phyloP scores from a whole-genome alignment of 2,888 invertebrate genomes.

The Syrista parreyssii region DNA sequence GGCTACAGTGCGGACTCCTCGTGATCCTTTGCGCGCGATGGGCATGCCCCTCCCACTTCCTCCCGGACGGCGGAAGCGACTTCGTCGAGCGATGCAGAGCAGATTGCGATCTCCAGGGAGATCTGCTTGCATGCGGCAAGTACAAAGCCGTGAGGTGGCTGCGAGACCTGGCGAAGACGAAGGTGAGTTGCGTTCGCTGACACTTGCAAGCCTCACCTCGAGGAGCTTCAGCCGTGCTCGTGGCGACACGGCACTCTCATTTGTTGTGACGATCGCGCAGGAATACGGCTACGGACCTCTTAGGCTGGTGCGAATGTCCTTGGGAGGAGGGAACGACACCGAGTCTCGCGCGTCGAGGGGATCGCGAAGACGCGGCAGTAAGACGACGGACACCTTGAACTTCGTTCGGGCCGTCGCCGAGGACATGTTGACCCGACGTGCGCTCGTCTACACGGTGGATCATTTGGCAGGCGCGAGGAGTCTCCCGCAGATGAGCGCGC shows the following conservation, averaged over 20 bases:
- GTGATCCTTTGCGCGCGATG: slow-evolving; percentile 33
- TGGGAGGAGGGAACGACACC: slow-evolving; percentile 18
- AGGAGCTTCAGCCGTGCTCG: not conserved
- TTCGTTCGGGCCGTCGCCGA: slow-evolving; percentile 55
- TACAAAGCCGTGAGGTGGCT: slow-evolving; percentile 59
- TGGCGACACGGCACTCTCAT: too few species aligned
- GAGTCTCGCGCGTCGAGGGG: slow-evolving; percentile 50
- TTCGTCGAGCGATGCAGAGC: slow-evolving; percentile 55
- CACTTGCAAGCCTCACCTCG: not conserved
- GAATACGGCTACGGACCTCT: slow-evolving; percentile 59
- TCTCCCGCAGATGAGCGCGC: slow-evolving; percentile 12
- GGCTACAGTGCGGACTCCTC: slow-evolving; percentile 18
- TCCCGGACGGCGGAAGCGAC: slow-evolving; percentile 26
- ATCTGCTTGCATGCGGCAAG: slow-evolving; percentile 55
- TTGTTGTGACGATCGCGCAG: slow-evolving; percentile 28
- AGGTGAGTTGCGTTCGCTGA: slow-evolving; percentile 41
- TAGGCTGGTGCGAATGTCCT: slow-evolving; percentile 56
- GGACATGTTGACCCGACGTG: slow-evolving; percentile 58
- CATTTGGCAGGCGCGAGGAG: slow-evolving; percentile 46
- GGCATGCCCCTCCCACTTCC: slow-evolving; percentile 28
- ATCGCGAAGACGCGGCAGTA: slow-evolving; percentile 41
- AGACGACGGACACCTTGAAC: slow-evolving; percentile 48
- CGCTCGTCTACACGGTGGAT: slow-evolving; percentile 57
- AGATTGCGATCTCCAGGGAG: slow-evolving; percentile 52
- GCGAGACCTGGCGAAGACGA: slow-evolving; percentile 51